Base-by-base conservation (phyloP, 2,888 invertebrate genomes). In the Eristalinus aeneus region DNA sequence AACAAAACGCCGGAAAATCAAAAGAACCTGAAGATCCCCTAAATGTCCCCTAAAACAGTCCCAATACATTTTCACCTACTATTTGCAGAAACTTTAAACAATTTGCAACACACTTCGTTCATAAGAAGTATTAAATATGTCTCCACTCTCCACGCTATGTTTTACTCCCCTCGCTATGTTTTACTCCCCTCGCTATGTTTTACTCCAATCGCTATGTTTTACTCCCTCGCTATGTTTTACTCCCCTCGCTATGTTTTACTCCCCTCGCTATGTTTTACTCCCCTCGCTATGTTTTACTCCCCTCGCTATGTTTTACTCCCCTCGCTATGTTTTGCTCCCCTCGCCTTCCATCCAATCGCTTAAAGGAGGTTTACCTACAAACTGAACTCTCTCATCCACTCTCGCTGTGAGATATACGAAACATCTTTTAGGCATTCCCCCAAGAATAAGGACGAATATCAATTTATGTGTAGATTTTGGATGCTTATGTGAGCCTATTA, bases 391-490 rank as follows among this genome's bases (percentile, higher is more conserved):
- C 79, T 68, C 71, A 84, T 85, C 79, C 84, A 79, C 67, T 75
- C 60, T 72, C 32, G 46, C n/a, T n/a, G 71, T n/a, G 64, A 69
- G 61, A 71, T 64, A 39, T 39, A 39, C 6, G 39, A 80, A 80
- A 75, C 67, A 61, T 85, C 61, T 72, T 85, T 80, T 72, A 80
- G 80, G 31, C 75, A 85, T 75, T 56, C 71, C 67, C 67, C 76
- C 61, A 1, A 23, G 81, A 81, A 86, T 85, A 85, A 73, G 76
- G 32, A 73, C 54, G 69, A 85, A 73, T 81, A 77, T 77, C 85
- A 86, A 76, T 86, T 81, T 86, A 86, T 86, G 81, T 86, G 85
- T 73, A 86, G 85, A 86, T 86, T 86, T 69, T 60, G 68, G 76
- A 46, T 86, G 53, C 73, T 86, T 86, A 80, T 77, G 76, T 75